Percentiles rank a stretch among this genome's conserved stretches.
Conservation (phyloP, 2,888 invertebrate species). For the Acronicta aceris region DNA sequence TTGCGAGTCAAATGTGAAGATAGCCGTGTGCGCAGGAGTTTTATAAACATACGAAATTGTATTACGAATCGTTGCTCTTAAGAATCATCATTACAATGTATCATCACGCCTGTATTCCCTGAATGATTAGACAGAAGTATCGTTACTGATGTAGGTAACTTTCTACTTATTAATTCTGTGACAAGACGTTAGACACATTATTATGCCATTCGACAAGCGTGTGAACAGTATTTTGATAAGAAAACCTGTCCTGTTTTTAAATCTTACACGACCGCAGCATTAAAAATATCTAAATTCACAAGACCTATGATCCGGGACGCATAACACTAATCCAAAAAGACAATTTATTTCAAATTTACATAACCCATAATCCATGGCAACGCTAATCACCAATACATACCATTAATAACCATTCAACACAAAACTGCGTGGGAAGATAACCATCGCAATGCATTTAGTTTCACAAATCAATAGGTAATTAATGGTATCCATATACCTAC, state of each 20-base stretch:
- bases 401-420: conserved; percentile 37
- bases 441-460: conserved; percentile 24
- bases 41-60: conserved; percentile 57
- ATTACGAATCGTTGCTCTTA: background rate
- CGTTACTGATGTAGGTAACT: too few relatives aligned
- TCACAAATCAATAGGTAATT: conserved; percentile 44
- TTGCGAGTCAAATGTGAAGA: conserved; percentile 84
- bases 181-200: too few relatives aligned
- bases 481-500: conserved; percentile 32
- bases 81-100: too few relatives aligned
- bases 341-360: conserved; percentile 16
- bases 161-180: too few relatives aligned
- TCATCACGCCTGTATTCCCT: too few relatives aligned
- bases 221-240: too few relatives aligned
- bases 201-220: too few relatives aligned
- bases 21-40: conserved; percentile 65
- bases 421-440: conserved; percentile 38
- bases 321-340: conserved; percentile 20
- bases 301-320: conserved; percentile 27
- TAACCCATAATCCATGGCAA: conserved; percentile 18
- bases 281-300: conserved; percentile 5
- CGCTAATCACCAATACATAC: conserved; percentile 28
- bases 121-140: too few relatives aligned
- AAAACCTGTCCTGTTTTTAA: background rate
- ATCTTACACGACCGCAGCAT: background rate